Evolutionary conservation across 1,140 invertebrate genomes (phyloP).

Genomic region (Aphidius gifuensis): DNA sequence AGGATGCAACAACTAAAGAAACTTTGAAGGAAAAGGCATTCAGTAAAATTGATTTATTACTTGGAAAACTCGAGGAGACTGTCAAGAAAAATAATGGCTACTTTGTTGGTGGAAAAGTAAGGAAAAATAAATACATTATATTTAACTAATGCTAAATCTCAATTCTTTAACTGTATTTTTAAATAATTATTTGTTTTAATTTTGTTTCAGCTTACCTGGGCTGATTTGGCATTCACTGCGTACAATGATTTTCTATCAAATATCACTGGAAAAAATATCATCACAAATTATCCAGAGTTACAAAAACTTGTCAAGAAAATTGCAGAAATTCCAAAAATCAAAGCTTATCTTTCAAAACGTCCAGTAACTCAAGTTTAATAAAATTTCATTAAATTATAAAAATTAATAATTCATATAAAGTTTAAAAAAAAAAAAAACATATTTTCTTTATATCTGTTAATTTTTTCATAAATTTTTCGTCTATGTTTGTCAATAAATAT

Average conservation of each 20-base stretch:
- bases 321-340: conserved; percentile 40
- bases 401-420: too few species aligned
- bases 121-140: too few species aligned
- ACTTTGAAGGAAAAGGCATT: conserved; percentile 36
- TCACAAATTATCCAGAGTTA: conserved; percentile 40
- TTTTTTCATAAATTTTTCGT: too few species aligned
- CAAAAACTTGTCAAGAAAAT: conserved; percentile 46
- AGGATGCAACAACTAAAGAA: conserved; percentile 32
- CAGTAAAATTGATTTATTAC: conserved; percentile 39
- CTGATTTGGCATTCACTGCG: conserved; percentile 44
- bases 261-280: conserved; percentile 35
- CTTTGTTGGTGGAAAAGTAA: conserved; percentile 54
- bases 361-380: conserved; percentile 33
- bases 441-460: too few species aligned
- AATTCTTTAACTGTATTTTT: background rate
- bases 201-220: conserved; percentile 22
- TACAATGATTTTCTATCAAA: conserved; percentile 37
- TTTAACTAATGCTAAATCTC: background rate
- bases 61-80: conserved; percentile 52
- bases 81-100: conserved; percentile 52
- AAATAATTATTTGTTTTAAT: background rate
- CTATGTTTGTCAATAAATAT: too few species aligned
- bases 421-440: too few species aligned
- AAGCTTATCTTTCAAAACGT: conserved; percentile 48
- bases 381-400: too few species aligned